Evolutionary conservation across 2,113 vertebrate species (phyloP).

Genomic region (Pelodiscus sinensis): DNA sequence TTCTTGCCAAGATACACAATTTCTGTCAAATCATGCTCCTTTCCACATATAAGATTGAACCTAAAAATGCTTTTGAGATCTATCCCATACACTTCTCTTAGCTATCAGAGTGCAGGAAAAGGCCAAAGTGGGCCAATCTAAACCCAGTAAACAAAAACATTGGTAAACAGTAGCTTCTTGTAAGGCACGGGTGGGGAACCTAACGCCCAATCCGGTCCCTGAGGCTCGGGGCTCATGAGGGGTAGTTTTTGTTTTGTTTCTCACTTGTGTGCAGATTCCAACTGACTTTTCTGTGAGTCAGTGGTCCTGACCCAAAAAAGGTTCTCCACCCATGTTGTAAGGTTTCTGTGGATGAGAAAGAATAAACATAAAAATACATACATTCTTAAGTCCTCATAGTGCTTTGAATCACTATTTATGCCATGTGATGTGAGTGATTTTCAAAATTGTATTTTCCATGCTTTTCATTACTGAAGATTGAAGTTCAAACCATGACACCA

Average conservation of each 20-base stretch:
- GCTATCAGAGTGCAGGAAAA: not conserved
- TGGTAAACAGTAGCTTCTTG: not conserved
- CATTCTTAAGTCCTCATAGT: not conserved
- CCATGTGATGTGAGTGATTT: not conserved
- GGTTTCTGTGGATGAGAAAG: accelerated
- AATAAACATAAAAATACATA: not conserved
- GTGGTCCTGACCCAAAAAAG: too few relatives aligned
- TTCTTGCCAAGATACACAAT: not conserved
- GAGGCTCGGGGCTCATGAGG: too few relatives aligned
- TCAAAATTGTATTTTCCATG: not conserved
- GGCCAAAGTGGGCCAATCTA: not conserved
- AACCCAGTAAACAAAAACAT: not conserved
- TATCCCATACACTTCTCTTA: not conserved
- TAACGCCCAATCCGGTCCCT: too few relatives aligned
- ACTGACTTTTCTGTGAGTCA: too few relatives aligned
- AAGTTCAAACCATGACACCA: not conserved
- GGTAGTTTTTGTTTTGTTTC: too few relatives aligned
- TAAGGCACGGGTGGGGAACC: not conserved
- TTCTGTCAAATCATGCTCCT: not conserved
- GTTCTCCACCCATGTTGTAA: too few relatives aligned
- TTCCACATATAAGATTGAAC: not conserved
- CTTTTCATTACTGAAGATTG: not conserved
- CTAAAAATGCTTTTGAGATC: not conserved
- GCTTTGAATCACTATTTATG: not conserved
- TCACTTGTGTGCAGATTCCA: too few relatives aligned